phyloP scores from a whole-genome alignment of 1,140 invertebrate species.

The Xylocopa sonorina region DNA sequence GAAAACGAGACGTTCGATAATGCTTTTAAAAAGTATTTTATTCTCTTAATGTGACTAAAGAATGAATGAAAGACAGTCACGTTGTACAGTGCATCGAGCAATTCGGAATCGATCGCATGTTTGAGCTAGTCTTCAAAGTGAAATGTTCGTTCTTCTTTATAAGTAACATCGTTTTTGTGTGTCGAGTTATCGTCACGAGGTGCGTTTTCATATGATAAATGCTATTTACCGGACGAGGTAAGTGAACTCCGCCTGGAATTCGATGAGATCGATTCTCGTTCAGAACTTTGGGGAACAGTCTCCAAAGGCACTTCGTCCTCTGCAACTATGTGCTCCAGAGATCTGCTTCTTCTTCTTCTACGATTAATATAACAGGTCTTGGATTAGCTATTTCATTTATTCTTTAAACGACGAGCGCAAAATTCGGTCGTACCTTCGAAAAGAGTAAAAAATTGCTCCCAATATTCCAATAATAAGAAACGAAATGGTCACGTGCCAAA shows the following conservation, averaged over 20 bases:
- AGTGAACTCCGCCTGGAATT: background rate
- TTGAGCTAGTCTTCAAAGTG: constrained; percentile 70
- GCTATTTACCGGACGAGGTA: constrained; percentile 2
- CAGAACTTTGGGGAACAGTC: constrained; percentile 1
- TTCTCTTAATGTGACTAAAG: too few relatives aligned
- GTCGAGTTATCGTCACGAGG: background rate
- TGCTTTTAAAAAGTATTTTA: constrained; percentile 44
- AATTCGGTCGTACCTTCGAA: constrained; percentile 37
- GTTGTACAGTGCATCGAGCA: constrained; percentile 62
- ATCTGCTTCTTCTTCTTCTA: constrained; percentile 27
- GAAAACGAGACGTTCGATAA: background rate
- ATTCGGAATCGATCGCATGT: constrained; percentile 57
- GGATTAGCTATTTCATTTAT: background rate
- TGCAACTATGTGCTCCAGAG: background rate
- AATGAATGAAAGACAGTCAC: constrained; percentile 59
- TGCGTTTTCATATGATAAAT: constrained; percentile 1
- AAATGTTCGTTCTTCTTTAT: constrained; percentile 19
- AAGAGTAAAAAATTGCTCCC: constrained; percentile 21
- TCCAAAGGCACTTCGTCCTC: constrained; percentile 44
- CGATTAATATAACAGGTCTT: background rate
- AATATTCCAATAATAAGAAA: constrained; percentile 5
- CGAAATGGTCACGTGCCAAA: constrained; percentile 51
- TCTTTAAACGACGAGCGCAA: background rate
- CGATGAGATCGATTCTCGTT: background rate
- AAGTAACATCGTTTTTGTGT: background rate